Conservation (phyloP, 2,888 invertebrate genomes). For the Acanthoscelides obtectus region DNA sequence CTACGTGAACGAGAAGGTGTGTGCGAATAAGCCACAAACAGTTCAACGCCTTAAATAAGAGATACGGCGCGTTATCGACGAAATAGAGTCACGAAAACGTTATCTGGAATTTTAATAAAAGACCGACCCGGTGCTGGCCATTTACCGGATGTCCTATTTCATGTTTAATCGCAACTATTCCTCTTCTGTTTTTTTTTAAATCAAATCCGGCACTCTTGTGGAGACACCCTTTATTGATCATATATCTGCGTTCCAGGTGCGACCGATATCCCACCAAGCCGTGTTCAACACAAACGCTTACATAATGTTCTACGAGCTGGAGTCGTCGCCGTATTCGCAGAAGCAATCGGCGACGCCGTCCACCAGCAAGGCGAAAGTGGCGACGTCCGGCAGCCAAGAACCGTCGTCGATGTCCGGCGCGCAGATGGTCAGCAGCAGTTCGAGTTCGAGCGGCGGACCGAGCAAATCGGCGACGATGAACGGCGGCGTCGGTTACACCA, state of each 20-base stretch:
- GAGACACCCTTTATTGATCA: too few relatives aligned
- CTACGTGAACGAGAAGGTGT: too few relatives aligned
- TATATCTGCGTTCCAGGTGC: conserved; percentile 55
- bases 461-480: neutral
- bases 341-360: conserved; percentile 13
- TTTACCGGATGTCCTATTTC: too few relatives aligned
- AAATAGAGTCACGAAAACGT: too few relatives aligned
- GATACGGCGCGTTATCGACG: too few relatives aligned
- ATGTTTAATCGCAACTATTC: too few relatives aligned
- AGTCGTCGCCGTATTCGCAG: conserved; percentile 37
- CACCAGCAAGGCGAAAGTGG: conserved; percentile 15
- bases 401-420: conserved; percentile 2
- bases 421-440: neutral
- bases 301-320: conserved; percentile 81
- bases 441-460: conserved; percentile 2
- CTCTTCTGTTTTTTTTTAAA: too few relatives aligned
- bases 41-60: too few relatives aligned
- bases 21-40: too few relatives aligned
- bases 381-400: conserved; percentile 16
- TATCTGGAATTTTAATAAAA: too few relatives aligned
- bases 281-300: conserved; percentile 86
- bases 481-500: conserved; percentile 35
- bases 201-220: too few relatives aligned
- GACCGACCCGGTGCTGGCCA: too few relatives aligned
- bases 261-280: conserved; percentile 68